Percentiles rank a stretch among this genome's conserved stretches.
These are phyloP conservation scores for Sinhomidia bicolor DNA, from an alignment of 2,888 invertebrate species.

Conservation along the genomic window DNA sequence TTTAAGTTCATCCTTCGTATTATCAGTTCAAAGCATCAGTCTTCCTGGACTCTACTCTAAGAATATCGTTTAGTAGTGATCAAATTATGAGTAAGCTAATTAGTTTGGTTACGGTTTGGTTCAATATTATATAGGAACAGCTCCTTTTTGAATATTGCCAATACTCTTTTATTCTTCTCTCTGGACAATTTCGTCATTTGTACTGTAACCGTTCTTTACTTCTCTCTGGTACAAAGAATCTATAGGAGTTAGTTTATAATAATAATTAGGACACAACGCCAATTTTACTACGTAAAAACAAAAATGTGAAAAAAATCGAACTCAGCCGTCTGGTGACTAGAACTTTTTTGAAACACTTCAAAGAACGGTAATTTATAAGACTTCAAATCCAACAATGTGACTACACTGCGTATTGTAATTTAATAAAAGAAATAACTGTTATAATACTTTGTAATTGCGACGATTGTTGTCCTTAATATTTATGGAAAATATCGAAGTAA, in stretches of 20 bases:
- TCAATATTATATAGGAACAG: constrained; percentile 38
- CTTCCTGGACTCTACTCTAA: constrained; percentile 55
- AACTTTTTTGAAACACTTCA: constrained; percentile 66
- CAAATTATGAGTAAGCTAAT: constrained; percentile 22
- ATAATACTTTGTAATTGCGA: constrained; percentile 63
- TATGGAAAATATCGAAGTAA: constrained; percentile 36
- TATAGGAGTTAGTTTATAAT: constrained; percentile 45
- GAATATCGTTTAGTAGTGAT: constrained; percentile 29
- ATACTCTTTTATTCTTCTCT: constrained; percentile 70
- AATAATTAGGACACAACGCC: constrained; percentile 54
- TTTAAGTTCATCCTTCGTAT: constrained; percentile 15
- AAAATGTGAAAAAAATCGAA: constrained; percentile 61
- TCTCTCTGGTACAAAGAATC: constrained; percentile 66
- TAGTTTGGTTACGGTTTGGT: constrained; percentile 62
- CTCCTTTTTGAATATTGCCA: constrained; percentile 66
- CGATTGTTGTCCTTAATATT: constrained; percentile 57
- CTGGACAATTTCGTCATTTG: constrained; percentile 58
- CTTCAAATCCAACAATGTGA: constrained; percentile 68
- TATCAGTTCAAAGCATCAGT: constrained; percentile 58
- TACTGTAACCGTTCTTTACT: constrained; percentile 68
- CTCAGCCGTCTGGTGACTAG: constrained; percentile 71
- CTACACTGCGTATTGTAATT: constrained; percentile 65
- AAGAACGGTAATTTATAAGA: constrained; percentile 69
- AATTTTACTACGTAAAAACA: constrained; percentile 43
- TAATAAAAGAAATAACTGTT: constrained; percentile 31